These are phyloP conservation scores for Glaucidium brasilianum DNA, from an alignment of 2,113 vertebrate species.

Conservation along the genomic window DNA sequence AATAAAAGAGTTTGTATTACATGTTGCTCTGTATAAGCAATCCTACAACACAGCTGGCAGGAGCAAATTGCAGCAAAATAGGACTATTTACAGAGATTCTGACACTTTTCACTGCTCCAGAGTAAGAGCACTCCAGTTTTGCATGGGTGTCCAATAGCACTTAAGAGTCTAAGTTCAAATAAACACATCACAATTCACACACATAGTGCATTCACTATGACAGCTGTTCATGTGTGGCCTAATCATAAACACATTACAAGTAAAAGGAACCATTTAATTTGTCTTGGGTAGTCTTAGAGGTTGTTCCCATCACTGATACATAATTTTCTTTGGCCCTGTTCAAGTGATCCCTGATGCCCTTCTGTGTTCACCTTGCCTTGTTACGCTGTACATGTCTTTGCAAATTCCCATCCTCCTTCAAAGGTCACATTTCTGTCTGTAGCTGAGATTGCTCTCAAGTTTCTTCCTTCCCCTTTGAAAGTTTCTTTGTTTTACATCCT, in stretches of 20 bases:
- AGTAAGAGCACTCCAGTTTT: not conserved
- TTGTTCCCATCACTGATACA: not conserved
- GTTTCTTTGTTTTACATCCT: not conserved
- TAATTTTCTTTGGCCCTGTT: not conserved
- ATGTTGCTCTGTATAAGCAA: not conserved
- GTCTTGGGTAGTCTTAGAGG: not conserved
- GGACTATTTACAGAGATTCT: not conserved
- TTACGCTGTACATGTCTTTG: not conserved
- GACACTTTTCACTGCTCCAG: not conserved
- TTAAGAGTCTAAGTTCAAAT: not conserved
- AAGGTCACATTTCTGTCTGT: not conserved
- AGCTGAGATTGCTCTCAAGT: not conserved
- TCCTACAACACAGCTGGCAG: not conserved
- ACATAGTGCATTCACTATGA: not conserved
- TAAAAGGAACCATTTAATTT: slow-evolving; percentile 24
- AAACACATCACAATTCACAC: not conserved
- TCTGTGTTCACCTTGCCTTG: not conserved
- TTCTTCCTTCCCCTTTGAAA: not conserved
- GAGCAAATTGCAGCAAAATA: not conserved
- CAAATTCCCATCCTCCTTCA: not conserved
- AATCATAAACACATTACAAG: not conserved
- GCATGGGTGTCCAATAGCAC: not conserved
- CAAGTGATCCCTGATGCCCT: not conserved
- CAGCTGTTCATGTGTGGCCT: not conserved
- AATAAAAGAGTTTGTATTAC: not conserved